Percentiles rank a stretch among this genome's conserved stretches.
phyloP scores from a whole-genome alignment of 2,113 vertebrate genomes.

The Sapajus apella region DNA sequence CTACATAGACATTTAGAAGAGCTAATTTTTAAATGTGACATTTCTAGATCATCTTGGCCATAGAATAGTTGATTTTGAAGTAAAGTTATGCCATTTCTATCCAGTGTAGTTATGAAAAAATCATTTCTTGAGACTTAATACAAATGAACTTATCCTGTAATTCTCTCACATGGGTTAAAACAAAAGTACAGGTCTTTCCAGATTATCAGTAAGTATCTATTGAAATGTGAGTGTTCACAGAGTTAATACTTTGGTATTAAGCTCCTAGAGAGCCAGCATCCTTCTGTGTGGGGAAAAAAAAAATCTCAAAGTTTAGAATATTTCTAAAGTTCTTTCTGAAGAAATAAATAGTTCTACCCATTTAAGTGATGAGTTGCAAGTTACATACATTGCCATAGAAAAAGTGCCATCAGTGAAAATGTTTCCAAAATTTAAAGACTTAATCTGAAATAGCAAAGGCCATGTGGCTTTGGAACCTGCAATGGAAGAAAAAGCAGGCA shows the following conservation, averaged over 20 bases:
- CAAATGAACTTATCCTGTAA: conserved; percentile 11
- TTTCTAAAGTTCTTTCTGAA: neutral
- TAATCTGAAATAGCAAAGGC: neutral
- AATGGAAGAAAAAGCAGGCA: neutral
- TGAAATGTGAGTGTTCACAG: neutral
- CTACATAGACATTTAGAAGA: neutral
- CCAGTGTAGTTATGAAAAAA: neutral
- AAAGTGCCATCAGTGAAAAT: neutral
- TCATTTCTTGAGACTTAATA: neutral
- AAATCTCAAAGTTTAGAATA: neutral
- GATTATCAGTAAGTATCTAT: neutral
- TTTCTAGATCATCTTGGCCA: conserved; percentile 38
- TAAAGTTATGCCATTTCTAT: neutral
- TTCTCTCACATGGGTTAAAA: neutral
- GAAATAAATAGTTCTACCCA: neutral
- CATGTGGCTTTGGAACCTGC: neutral
- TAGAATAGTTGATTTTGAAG: conserved; percentile 25
- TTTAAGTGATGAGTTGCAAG: neutral
- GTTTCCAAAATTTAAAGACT: neutral
- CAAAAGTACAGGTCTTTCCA: neutral
- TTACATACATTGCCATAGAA: neutral
- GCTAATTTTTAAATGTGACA: neutral
- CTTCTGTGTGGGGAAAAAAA: neutral
- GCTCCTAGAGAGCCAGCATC: neutral
- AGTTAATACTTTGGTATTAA: neutral